Conservation (phyloP, 2,113 vertebrate genomes). For the Hoplias malabaricus region DNA sequence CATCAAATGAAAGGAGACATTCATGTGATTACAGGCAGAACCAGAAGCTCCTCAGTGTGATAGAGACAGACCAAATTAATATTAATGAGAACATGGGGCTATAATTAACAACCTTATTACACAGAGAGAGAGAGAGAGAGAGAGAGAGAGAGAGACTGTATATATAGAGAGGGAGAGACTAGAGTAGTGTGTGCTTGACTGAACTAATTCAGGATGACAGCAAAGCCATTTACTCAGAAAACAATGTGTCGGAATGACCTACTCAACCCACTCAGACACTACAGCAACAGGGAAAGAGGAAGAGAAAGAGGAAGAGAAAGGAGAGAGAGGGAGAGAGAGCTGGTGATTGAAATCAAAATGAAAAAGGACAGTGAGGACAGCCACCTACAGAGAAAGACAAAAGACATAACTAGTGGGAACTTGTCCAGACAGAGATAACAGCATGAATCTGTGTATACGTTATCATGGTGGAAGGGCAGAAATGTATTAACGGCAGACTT, state of each 20-base stretch:
- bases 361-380: slow-evolving; percentile 26
- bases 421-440: slow-evolving; percentile 9
- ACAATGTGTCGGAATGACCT: slow-evolving; percentile 26
- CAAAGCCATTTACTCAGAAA: slow-evolving; percentile 20
- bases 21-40: slow-evolving; percentile 17
- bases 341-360: slow-evolving; percentile 10
- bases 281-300: background rate
- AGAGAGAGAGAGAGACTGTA: background rate
- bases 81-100: slow-evolving; percentile 37
- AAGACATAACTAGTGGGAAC: slow-evolving; percentile 19
- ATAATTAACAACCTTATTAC: slow-evolving; percentile 45
- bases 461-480: slow-evolving; percentile 1
- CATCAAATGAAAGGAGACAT: slow-evolving; percentile 7
- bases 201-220: slow-evolving; percentile 43
- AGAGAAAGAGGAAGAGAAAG: background rate
- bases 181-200: slow-evolving; percentile 25
- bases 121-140: background rate
- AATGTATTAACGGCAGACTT: slow-evolving; percentile 5
- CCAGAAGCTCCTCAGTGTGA: background rate
- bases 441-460: slow-evolving; percentile 1
- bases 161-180: background rate
- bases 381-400: slow-evolving; percentile 39
- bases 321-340: background rate
- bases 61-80: slow-evolving; percentile 30
- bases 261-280: slow-evolving; percentile 7